Evolutionary conservation across 2,113 vertebrate genomes (phyloP).

Genomic region (Irena cyanogastra): DNA sequence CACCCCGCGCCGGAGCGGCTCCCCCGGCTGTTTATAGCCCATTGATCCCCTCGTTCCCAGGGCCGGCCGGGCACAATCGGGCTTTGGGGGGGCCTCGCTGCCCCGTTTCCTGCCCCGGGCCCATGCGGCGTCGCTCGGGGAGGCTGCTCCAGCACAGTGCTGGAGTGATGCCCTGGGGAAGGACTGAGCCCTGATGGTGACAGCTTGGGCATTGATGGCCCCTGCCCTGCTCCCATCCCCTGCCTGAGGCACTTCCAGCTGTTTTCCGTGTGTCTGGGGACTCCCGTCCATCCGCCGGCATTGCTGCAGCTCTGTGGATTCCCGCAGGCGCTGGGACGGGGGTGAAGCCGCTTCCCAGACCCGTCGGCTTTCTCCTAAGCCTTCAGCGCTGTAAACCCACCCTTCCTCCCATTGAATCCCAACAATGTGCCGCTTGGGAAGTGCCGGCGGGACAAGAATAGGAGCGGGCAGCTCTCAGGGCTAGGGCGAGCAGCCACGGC

Average conservation of each 20-base stretch:
- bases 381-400: background rate
- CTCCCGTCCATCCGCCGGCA: rapidly evolving
- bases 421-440: constrained; percentile 55
- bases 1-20: background rate
- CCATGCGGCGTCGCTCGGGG: rapidly evolving
- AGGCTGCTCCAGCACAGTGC: rapidly evolving
- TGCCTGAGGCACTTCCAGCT: background rate
- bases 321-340: background rate
- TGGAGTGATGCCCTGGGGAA: background rate
- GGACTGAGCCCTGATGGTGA: background rate
- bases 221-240: background rate
- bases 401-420: constrained; percentile 66
- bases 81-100: background rate
- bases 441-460: constrained; percentile 1
- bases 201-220: background rate
- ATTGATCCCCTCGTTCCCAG: constrained; percentile 33
- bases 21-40: background rate
- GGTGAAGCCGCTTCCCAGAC: background rate
- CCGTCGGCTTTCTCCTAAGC: background rate
- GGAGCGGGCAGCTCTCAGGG: background rate
- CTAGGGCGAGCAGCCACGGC: background rate
- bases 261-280: background rate
- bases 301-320: background rate
- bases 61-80: background rate
- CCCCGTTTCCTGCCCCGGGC: constrained; percentile 16